Base-by-base conservation (phyloP, 2,888 invertebrate species). In the Harpalus rufipes region DNA sequence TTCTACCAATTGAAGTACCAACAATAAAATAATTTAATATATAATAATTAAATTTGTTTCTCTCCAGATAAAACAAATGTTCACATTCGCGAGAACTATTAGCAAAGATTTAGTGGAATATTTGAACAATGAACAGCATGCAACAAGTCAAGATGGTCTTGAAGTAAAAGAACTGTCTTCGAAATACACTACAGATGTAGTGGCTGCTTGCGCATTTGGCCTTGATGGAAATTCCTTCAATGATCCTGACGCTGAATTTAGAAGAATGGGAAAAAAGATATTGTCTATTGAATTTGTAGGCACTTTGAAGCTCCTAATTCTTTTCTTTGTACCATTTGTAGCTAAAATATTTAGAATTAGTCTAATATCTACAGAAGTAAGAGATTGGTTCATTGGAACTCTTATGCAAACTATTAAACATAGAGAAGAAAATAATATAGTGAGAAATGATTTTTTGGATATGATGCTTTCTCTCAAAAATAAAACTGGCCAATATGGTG, bases 51-150 rank as follows among this genome's bases (percentile, higher is more conserved):
- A 21, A 21, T 21, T 21, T 21, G 3, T 21, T 21, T 21, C 21
- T 21, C 21, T 78, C 51, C 65, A 90, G 90, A 90, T 92, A 32
- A 93, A 92, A 87, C 89, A 91, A 0, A 91, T 93, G 87, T 92
- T 92, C 85, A 90, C 92, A 0, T 89, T 92, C 1, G 90, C 93
- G 6, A 88, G 89, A 14, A 89, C 91, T 16, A 92, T 92, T 7
- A 90, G 91, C 8, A 87, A 89, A 3, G 89, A 90, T 61, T 88
- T 93, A 86, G 89, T 90, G 0, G 87, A 89, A 0, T 92, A 91
- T 86, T 86, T 93, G 1, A 88, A 90, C 0, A 88, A 89, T 14
- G 88, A 89, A 44, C 10, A 87, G 8, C 87, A 89, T 0, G 88
- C 87, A 58, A 87, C 86, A 76, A 88, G n/a, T 81, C 88, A 86